Evolutionary conservation across 1,140 invertebrate species (phyloP).

Genomic region (Sycophaga agraensis): DNA sequence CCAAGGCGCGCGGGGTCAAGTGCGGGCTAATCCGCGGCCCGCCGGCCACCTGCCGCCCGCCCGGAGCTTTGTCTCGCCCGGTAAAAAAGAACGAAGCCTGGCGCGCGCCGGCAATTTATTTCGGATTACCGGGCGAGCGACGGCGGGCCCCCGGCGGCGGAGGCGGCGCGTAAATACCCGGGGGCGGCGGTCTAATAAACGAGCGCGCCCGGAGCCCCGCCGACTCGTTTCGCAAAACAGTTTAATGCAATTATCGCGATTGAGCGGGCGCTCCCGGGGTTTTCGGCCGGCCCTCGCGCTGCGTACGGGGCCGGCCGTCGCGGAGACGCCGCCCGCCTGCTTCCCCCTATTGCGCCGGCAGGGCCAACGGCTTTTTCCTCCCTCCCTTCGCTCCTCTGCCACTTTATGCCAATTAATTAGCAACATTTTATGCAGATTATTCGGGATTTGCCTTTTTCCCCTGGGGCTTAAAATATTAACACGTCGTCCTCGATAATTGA

Average conservation of each 20-base stretch:
- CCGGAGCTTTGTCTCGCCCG: too few species aligned
- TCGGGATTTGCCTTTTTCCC: too few species aligned
- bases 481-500: too few species aligned
- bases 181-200: conserved; percentile 37
- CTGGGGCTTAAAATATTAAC: too few species aligned
- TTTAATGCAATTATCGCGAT: conserved; percentile 41
- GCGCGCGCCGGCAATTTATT: conserved; percentile 36
- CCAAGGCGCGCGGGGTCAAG: too few species aligned
- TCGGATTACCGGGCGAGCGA: conserved; percentile 30
- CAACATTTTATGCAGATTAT: too few species aligned
- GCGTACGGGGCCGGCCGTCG: background rate
- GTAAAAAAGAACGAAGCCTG: background rate
- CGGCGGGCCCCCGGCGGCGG: too few species aligned
- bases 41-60: too few species aligned
- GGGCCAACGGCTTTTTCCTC: too few species aligned
- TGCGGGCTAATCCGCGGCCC: too few species aligned
- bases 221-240: conserved; percentile 37
- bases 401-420: conserved; percentile 11
- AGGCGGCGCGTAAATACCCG: background rate
- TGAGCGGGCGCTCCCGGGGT: conserved; percentile 22
- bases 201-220: conserved; percentile 25
- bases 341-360: background rate
- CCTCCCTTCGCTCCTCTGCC: too few species aligned
- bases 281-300: background rate
- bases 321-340: background rate